phyloP scores from a whole-genome alignment of 1,140 invertebrate species.

The Pogonomyrmex barbatus region DNA sequence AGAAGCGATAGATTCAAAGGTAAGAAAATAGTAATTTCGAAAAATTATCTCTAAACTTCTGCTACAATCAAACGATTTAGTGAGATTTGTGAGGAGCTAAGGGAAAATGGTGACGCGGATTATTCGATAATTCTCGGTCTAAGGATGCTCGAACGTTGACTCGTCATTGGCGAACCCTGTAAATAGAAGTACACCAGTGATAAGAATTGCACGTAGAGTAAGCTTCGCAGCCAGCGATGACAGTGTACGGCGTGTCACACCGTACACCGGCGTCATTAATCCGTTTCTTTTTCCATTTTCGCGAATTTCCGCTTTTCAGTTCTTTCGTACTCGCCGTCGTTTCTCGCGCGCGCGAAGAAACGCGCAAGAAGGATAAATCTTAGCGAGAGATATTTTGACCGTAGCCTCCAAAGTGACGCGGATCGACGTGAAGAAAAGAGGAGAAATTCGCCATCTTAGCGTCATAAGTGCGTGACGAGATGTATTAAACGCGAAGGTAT shows the following conservation, averaged over 20 bases:
- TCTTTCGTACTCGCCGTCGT: slow-evolving; percentile 38
- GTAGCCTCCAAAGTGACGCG: slow-evolving; percentile 77
- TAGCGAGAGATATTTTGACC: slow-evolving; percentile 82
- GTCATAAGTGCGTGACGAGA: slow-evolving; percentile 70
- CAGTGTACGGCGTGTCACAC: slow-evolving; percentile 27
- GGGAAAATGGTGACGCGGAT: slow-evolving; percentile 34
- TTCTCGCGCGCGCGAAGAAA: slow-evolving; percentile 24
- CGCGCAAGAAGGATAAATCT: slow-evolving; percentile 74
- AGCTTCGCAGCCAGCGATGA: slow-evolving; percentile 37
- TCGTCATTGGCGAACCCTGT: slow-evolving; percentile 45
- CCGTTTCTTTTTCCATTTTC: slow-evolving; percentile 28
- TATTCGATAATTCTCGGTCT: slow-evolving; percentile 54
- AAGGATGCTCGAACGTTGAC: slow-evolving; percentile 47
- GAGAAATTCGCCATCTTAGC: slow-evolving; percentile 61
- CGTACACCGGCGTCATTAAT: slow-evolving; percentile 14
- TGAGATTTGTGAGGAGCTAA: slow-evolving; percentile 9
- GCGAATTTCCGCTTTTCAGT: slow-evolving; percentile 21
- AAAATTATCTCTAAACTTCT: not conserved
- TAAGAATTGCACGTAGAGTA: slow-evolving; percentile 50
- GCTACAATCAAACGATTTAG: not conserved
- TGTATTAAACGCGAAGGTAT: slow-evolving; percentile 81
- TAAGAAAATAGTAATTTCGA: slow-evolving; percentile 10
- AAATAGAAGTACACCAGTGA: slow-evolving; percentile 60
- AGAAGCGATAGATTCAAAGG: not conserved
- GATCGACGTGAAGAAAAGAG: slow-evolving; percentile 70